Conservation (phyloP, 2,888 invertebrate genomes). For the Smittia sp. region DNA sequence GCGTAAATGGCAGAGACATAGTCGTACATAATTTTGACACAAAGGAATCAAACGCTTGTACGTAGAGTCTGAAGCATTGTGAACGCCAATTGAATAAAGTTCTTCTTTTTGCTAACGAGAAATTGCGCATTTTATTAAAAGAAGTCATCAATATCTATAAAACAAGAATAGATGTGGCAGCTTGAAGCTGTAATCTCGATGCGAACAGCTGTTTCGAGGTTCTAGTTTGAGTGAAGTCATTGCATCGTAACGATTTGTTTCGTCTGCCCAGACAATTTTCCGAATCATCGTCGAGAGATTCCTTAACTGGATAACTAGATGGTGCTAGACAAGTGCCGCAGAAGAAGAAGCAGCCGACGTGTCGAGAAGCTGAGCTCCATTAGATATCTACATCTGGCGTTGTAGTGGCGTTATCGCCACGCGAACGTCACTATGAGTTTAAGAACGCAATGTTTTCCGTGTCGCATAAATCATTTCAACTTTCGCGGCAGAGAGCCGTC, state of each 20-base stretch:
- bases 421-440: no score
- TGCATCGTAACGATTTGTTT: not conserved
- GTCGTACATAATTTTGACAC: conserved; percentile 24
- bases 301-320: not conserved
- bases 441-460: no score
- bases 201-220: not conserved
- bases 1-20: conserved; percentile 8
- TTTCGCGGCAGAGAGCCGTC: no score
- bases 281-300: not conserved
- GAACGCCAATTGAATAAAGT: not conserved
- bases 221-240: not conserved
- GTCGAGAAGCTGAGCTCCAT: no score
- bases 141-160: no score
- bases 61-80: not conserved
- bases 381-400: no score
- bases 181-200: no score
- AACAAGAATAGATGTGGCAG: no score
- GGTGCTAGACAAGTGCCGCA: no score
- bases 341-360: not conserved
- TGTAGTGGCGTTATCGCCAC: no score
- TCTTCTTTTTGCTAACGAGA: not conserved
- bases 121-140: no score
- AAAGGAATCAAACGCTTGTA: conserved; percentile 9
- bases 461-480: no score
- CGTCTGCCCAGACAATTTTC: not conserved